These are phyloP conservation scores for Caranx ignobilis DNA, from an alignment of 2,113 vertebrate genomes.

Conservation along the genomic window DNA sequence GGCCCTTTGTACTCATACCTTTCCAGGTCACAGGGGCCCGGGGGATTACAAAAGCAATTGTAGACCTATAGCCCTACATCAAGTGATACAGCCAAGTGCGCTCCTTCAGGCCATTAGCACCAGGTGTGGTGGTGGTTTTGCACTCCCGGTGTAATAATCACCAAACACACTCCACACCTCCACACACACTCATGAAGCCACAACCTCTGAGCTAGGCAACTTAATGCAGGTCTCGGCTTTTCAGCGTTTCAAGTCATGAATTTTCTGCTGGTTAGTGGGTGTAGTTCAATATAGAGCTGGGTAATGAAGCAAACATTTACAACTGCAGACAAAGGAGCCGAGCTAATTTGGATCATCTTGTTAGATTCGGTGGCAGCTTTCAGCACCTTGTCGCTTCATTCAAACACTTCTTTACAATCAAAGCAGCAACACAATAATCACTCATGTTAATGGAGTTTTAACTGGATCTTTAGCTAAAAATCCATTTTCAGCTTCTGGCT, in stretches of 20 bases:
- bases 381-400: background rate
- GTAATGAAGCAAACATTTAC: background rate
- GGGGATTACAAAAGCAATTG: conserved; percentile 68
- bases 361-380: too few relatives aligned
- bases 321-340: background rate
- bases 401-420: too few relatives aligned
- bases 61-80: conserved; percentile 53
- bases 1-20: conserved; percentile 51
- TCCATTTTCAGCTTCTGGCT: too few relatives aligned
- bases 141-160: conserved; percentile 47
- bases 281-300: background rate
- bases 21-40: conserved; percentile 52
- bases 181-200: conserved; percentile 11
- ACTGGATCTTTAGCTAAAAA: too few relatives aligned
- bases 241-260: background rate
- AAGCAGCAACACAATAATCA: too few relatives aligned
- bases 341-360: background rate
- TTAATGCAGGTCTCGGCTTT: background rate
- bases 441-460: too few relatives aligned
- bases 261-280: background rate
- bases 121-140: conserved; percentile 45
- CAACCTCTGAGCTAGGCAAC: conserved; percentile 15
- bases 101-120: conserved; percentile 49
- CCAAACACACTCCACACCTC: conserved; percentile 12
- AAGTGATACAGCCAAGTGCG: conserved; percentile 51